phyloP scores from a whole-genome alignment of 2,888 invertebrate genomes.

The Crocallis elinguaria region DNA sequence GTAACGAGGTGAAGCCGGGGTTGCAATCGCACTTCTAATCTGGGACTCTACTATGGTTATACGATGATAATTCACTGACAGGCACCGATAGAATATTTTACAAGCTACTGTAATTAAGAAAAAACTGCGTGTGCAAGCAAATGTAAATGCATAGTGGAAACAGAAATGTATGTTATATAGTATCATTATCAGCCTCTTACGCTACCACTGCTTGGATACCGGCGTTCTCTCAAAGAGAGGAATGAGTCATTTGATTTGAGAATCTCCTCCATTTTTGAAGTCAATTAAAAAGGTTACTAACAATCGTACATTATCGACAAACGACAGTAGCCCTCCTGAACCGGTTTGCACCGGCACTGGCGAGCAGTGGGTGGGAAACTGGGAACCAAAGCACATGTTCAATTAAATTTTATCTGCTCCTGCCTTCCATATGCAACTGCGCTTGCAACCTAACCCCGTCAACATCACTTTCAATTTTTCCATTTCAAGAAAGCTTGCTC shows the following conservation, averaged over 20 bases:
- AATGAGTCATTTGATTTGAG: too few species aligned
- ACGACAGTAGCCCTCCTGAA: conserved; percentile 18
- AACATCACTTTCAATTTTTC: not conserved
- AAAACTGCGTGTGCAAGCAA: too few species aligned
- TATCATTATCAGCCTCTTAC: too few species aligned
- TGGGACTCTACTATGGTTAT: conserved; percentile 22
- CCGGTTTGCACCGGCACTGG: conserved; percentile 36
- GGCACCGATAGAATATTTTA: not conserved
- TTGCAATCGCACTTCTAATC: conserved; percentile 50
- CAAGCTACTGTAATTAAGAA: too few species aligned
- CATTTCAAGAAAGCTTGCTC: not conserved
- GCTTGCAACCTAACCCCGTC: conserved; percentile 6
- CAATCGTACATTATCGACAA: not conserved
- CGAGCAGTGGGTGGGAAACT: conserved; percentile 47
- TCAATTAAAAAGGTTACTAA: too few species aligned
- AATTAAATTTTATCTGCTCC: conserved; percentile 59
- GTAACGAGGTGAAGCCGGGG: conserved; percentile 43
- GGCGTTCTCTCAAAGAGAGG: too few species aligned
- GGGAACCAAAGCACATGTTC: conserved; percentile 64
- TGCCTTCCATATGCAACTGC: conserved; percentile 19
- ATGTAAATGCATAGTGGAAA: too few species aligned
- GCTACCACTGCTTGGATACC: too few species aligned
- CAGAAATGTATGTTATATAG: too few species aligned
- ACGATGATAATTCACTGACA: not conserved
- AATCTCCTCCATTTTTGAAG: too few species aligned